A percentile compares a stretch with the other conserved stretches of the same genome.
Evolutionary conservation across 2,888 invertebrate genomes (phyloP).

Genomic region (Therioaphis trifolii): DNA sequence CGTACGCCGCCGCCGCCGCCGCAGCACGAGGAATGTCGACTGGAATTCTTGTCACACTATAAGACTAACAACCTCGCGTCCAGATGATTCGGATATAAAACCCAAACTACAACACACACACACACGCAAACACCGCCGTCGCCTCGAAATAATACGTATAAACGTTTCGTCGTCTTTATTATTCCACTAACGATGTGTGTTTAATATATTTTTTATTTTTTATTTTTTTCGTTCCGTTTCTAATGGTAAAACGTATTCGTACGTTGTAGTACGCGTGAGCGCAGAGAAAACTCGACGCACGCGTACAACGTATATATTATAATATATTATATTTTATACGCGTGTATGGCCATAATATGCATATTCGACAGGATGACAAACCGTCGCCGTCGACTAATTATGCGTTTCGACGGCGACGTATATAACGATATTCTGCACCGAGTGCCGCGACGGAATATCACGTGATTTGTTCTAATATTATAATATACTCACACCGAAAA

Average conservation of each 20-base stretch:
- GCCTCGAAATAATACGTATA: constrained; percentile 30
- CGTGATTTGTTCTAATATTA: too few relatives aligned
- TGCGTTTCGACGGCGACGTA: too few relatives aligned
- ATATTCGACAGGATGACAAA: too few relatives aligned
- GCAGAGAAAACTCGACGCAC: background rate
- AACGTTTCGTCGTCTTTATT: constrained; percentile 22
- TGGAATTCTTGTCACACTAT: constrained; percentile 39
- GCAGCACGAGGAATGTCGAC: constrained; percentile 37
- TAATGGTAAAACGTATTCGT: constrained; percentile 24
- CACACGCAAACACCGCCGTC: background rate
- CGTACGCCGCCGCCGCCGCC: background rate
- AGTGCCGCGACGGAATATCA: too few relatives aligned
- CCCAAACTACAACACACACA: background rate
- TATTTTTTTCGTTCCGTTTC: too few relatives aligned
- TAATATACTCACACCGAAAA: too few relatives aligned
- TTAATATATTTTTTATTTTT: constrained; percentile 23
- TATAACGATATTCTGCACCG: too few relatives aligned
- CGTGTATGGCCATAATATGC: too few relatives aligned
- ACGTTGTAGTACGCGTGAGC: background rate
- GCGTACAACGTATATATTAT: background rate
- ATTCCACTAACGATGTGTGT: constrained; percentile 2
- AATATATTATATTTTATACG: too few relatives aligned
- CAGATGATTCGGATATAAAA: constrained; percentile 29
- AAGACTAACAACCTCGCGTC: constrained; percentile 43
- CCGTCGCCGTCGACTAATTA: too few relatives aligned